Percentiles rank a stretch among this genome's conserved stretches.
Evolutionary conservation across 2,113 vertebrate species (phyloP).

Genomic region (Notechis scutatus): DNA sequence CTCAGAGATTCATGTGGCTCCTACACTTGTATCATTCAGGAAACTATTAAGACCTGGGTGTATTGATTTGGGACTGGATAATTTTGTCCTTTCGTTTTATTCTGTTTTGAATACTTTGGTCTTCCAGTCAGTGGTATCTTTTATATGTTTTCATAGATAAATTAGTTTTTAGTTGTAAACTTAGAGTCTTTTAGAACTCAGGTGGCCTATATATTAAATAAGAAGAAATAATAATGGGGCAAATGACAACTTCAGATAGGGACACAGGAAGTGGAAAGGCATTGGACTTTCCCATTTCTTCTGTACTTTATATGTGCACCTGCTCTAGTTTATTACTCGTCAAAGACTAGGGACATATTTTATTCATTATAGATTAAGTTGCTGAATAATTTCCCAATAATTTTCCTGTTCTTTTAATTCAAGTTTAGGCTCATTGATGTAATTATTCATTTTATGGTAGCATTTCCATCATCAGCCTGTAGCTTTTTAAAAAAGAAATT

Average conservation of each 20-base stretch:
- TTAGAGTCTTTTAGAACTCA: neutral
- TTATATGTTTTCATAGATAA: neutral
- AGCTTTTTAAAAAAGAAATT: neutral
- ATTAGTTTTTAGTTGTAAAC: neutral
- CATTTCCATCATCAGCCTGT: neutral
- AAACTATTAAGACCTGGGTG: neutral
- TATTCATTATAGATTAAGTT: neutral
- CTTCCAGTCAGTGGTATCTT: neutral
- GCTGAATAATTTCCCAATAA: neutral
- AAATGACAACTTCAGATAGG: neutral
- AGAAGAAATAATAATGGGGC: neutral
- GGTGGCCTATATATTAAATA: neutral
- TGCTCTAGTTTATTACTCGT: neutral
- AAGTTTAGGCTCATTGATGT: too few relatives aligned
- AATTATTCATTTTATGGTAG: neutral
- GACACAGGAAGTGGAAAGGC: neutral
- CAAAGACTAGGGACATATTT: neutral
- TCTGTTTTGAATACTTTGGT: neutral
- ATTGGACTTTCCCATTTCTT: neutral
- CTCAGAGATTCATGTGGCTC: neutral
- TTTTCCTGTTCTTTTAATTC: neutral
- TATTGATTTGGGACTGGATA: neutral
- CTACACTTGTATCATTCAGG: neutral
- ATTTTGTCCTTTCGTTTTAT: neutral
- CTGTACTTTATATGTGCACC: neutral